A percentile compares a stretch with the other conserved stretches of the same genome.
Conservation (phyloP, 2,113 vertebrate species). For the Myanophis thanlyinensis region DNA sequence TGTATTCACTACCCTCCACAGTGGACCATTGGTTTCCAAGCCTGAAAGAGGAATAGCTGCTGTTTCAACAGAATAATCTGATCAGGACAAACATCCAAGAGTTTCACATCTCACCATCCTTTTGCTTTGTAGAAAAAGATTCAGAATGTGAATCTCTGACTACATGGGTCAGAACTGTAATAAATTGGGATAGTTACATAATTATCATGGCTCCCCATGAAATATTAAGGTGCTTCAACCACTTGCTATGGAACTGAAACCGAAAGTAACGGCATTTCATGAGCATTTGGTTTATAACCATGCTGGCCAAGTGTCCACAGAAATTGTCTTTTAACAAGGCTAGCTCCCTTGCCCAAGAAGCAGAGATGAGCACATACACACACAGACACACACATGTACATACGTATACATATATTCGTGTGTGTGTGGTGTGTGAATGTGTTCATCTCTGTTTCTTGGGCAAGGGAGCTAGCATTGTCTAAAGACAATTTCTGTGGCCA, state of each 20-base stretch:
- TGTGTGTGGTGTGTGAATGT: no score
- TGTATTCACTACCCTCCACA: neutral
- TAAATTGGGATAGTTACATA: neutral
- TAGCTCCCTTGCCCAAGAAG: no score
- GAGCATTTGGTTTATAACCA: no score
- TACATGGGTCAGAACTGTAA: neutral
- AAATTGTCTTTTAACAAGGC: no score
- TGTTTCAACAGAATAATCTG: neutral
- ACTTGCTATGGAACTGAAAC: neutral
- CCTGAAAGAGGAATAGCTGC: neutral
- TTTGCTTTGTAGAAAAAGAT: neutral
- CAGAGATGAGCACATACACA: no score
- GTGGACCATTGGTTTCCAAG: neutral
- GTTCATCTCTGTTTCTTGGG: neutral
- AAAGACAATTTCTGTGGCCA: no score
- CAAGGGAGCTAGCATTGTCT: neutral
- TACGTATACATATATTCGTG: accelerated
- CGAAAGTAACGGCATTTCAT: no score
- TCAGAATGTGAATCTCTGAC: neutral
- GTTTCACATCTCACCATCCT: neutral
- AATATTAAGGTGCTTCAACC: neutral
- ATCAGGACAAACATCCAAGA: neutral
- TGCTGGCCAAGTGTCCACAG: no score
- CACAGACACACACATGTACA: no score
- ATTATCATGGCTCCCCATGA: neutral